Evolutionary conservation across 2,888 invertebrate genomes (phyloP), one percentile per base, ranked within the genome.

Genomic region (Serrognathus titanus): DNA sequence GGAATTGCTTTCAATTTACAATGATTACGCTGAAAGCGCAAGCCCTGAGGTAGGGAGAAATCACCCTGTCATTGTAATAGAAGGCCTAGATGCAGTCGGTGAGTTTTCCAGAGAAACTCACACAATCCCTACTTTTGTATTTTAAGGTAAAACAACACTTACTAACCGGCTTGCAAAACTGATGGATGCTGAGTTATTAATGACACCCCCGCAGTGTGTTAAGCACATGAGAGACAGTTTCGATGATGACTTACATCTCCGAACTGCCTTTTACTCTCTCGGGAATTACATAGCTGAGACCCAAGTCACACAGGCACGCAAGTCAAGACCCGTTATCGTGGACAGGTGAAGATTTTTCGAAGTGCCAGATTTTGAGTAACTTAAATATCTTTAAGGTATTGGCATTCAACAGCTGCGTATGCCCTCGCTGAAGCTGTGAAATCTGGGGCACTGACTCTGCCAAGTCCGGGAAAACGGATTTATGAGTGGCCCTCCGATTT

Each of bases 11-110:
- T 45, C 12, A 45, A 24, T 37, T 31, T 36, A 41, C 39, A 16
- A 11, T 13, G 5, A 13, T 41, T 31, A 31, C 7, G 6, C 24
- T 6, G 1, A 6, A 6, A 31, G 6, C 7, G 24, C 24, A 7
- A 31, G 24, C 24, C 24, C 24, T 3, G 24, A 31, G 46, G 12
- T 13, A 36, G 7, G 8, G 20, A 57, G 41, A 16, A 39, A 49
- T 24, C 48, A 24, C 63, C 78, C 79, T 2, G 71, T 80, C 37
- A 74, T 80, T 51, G 75, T 79, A 3, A 63, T 80, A 12, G 80
- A 80, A 73, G 80, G 80, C 2, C 68, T 80, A 6, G 80, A 80
- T 71, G 79, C 79, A 12, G 75, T 74, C 63, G 80, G 80, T 79
- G 68, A 58, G 55, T 40, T 37, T 16, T 37, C 5, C 5, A 31